A percentile compares a stretch with the other conserved stretches of the same genome.
Conservation (phyloP, 2,888 invertebrate species). For the Lamellibrachia columna region DNA sequence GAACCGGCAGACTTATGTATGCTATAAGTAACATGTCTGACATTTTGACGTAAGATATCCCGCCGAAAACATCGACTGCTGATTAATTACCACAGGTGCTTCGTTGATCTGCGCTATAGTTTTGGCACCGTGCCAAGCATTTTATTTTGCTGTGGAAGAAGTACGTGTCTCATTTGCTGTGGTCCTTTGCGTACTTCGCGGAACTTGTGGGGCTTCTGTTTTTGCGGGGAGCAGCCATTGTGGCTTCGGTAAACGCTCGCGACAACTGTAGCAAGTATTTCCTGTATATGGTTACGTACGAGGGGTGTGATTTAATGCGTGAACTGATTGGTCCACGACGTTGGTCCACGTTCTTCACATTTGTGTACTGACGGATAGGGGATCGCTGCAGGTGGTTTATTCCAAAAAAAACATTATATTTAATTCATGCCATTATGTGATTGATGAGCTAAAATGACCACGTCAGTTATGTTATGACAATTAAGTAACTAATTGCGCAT, state of each 20-base stretch:
- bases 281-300: background rate
- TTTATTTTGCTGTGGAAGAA: background rate
- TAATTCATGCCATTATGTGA: background rate
- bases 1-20: background rate
- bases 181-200: slow-evolving; percentile 1
- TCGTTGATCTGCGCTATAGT: background rate
- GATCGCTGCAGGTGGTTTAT: background rate
- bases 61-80: background rate
- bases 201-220: background rate
- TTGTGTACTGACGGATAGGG: background rate
- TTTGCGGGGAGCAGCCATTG: background rate
- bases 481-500: background rate
- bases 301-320: background rate
- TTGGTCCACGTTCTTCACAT: background rate
- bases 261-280: background rate
- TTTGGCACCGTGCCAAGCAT: background rate
- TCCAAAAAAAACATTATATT: background rate
- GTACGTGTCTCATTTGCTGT: background rate
- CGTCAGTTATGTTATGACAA: background rate
- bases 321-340: background rate
- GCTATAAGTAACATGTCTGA: background rate
- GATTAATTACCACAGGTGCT: background rate
- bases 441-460: background rate
- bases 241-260: background rate
- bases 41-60: background rate